Evolutionary conservation across 2,797 vertebrate genomes (phyloP), one percentile per base, ranked within the genome.

Genomic region (Kryptopterus vitreolus): DNA sequence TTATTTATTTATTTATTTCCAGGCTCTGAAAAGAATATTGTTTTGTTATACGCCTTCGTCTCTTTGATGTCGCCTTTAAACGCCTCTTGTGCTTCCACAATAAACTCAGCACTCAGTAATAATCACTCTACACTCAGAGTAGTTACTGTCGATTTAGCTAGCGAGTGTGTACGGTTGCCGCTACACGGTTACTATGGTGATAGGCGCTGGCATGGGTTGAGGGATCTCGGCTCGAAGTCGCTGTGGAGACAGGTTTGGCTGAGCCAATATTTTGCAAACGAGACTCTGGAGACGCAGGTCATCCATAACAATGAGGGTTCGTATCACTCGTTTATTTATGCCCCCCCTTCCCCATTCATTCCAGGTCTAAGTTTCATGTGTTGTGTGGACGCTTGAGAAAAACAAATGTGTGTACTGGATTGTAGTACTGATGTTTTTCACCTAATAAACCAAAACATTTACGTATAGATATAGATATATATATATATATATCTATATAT

Each of bases 121-220:
- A 66, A 81, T 72, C 73, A 75, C 59, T 72, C 71, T 78, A 76
- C 55, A 57, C 65, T 79, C 70, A 74, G 35, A 78, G 71, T 20
- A 70, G 31, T 74, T 74, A 69, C 38, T 92, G 92, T 93, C 93
- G 92, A 92, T 93, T 86, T 80, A 78, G 86, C 91, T 90, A 84
- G 91, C 90, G 84, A 87, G 87, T 93, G 92, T 90, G 90, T 90
- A 83, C 7, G 84, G 69, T 74, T 87, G 84, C 86, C 85, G 87
- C 85, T 75, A 82, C 86, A 78, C 82, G 81, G 88, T 95, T 92
- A 86, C 92, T 90, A 92, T 94, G 91, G 92, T 24, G 85, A 95
- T 89, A 18, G 76, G 84, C 85, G 81, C 87, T 82, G 86, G 88
- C 86, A 85, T 71, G 80, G 72, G 65, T 62, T 55, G 80, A 22